phyloP scores from a whole-genome alignment of 2,113 vertebrate species.

The Chlorodrepanis virens region DNA sequence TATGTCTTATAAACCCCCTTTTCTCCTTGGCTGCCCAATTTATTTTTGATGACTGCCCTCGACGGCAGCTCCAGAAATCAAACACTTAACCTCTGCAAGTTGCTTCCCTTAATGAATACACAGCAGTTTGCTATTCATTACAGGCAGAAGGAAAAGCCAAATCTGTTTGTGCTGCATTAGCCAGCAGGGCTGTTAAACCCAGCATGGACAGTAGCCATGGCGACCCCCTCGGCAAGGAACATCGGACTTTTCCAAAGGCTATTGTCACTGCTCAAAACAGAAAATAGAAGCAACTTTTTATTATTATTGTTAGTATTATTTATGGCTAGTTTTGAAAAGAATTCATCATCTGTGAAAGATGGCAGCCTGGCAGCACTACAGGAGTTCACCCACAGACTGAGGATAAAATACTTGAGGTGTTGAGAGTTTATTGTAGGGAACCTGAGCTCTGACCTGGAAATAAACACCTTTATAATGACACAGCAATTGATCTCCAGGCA shows the following conservation, averaged over 20 bases:
- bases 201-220: constrained; percentile 2
- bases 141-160: constrained; percentile 16
- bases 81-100: constrained; percentile 52
- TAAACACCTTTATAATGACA: neutral
- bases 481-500: neutral
- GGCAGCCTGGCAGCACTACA: neutral
- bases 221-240: neutral
- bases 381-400: neutral
- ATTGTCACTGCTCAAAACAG: neutral
- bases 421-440: neutral
- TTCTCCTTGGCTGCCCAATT: constrained; percentile 28
- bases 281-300: neutral
- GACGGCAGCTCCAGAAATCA: constrained; percentile 21
- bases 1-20: neutral
- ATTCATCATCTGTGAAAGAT: neutral
- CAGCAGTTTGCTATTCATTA: constrained; percentile 25
- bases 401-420: neutral
- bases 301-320: neutral
- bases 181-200: neutral
- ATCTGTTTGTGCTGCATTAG: constrained; percentile 34
- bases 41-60: constrained; percentile 12
- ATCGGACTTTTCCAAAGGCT: neutral
- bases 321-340: neutral
- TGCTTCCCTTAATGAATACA: constrained; percentile 20
- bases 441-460: neutral